Base-by-base conservation (phyloP, 2,888 invertebrate genomes). In the Hyppa rectilinea region DNA sequence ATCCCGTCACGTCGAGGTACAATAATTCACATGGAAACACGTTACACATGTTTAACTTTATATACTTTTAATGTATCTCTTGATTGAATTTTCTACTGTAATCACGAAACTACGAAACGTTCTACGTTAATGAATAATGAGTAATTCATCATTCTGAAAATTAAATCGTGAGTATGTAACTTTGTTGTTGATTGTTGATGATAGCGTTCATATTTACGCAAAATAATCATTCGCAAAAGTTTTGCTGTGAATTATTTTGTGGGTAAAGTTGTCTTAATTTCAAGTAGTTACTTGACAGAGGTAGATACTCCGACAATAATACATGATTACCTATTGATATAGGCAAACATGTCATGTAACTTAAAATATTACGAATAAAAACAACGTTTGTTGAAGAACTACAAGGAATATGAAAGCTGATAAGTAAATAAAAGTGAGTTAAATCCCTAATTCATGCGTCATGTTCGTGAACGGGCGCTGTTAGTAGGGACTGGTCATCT, bases 61-160 rank as follows among this genome's bases (percentile, higher is more conserved):
- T 65, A 66, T 20, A 53, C 29, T 61, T 58, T 49, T 38, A 55
- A 71, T 63, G 59, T 56, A 77, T 59, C 38, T 65, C 10, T 55
- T 55, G 55, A 61, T 59, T 55, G 20, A 59, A 56, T 66, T 45
- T 72, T 67, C 29, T 52, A 59, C 65, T 26, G 34, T n/a, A 73
- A 59, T 59, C 50, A 61, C 23, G 34, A 45, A 10, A n/a, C 36
- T 63, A 68, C 34, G 49, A 49, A 17, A 36, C 29, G 20, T 63
- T 62, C 2, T 29, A 26, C 58, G 61, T 58, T 70, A 61, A 69
- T 73, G 29, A 31, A 50, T 49, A 62, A 71, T 71, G 49, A 71
- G 65, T 62, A 49, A 63, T 63, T 55, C 20, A 73, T 26, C 50
- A 40, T 29, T 36, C 6, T 7, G 36, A 7, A 36, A 29, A 63